A percentile compares a stretch with the other conserved stretches of the same genome.
Conservation (phyloP, 2,797 vertebrate species). For the Epinephelus awoara region DNA sequence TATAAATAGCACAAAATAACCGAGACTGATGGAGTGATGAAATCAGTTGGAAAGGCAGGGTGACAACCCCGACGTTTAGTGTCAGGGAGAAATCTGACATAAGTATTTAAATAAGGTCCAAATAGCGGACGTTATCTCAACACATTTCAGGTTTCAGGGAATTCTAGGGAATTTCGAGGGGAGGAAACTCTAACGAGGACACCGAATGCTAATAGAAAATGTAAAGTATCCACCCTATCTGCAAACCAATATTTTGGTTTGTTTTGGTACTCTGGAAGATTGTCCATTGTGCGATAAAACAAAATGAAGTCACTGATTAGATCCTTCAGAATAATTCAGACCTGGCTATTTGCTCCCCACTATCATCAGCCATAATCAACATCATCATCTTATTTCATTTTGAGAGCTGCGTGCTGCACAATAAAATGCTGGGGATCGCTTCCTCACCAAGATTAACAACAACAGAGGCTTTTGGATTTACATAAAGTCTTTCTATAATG, state of each 20-base stretch:
- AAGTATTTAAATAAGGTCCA: neutral
- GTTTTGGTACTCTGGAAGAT: conserved; percentile 30
- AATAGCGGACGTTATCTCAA: neutral
- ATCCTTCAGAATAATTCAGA: conserved; percentile 63
- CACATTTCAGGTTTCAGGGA: neutral
- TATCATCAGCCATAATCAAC: conserved; percentile 66
- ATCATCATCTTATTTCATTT: conserved; percentile 70
- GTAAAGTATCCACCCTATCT: conserved; percentile 4
- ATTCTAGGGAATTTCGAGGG: neutral
- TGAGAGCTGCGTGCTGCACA: conserved; percentile 55
- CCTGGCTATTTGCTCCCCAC: conserved; percentile 48
- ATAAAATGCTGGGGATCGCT: conserved; percentile 57
- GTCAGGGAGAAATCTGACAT: neutral
- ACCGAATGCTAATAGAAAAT: neutral
- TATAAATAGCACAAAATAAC: conserved; percentile 26
- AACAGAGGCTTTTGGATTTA: conserved; percentile 71
- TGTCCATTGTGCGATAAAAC: conserved; percentile 41
- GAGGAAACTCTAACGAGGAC: neutral
- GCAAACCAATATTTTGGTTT: conserved; percentile 41
- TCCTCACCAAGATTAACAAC: conserved; percentile 70
- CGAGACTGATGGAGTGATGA: conserved; percentile 14
- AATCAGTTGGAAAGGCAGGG: conserved; percentile 11
- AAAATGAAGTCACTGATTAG: conserved; percentile 67
- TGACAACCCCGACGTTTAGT: neutral
- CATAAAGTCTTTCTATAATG: conserved; percentile 72